A percentile compares a stretch with the other conserved stretches of the same genome.
These are phyloP conservation scores for Psittacula echo DNA, from an alignment of 2,797 vertebrate species.

Conservation along the genomic window DNA sequence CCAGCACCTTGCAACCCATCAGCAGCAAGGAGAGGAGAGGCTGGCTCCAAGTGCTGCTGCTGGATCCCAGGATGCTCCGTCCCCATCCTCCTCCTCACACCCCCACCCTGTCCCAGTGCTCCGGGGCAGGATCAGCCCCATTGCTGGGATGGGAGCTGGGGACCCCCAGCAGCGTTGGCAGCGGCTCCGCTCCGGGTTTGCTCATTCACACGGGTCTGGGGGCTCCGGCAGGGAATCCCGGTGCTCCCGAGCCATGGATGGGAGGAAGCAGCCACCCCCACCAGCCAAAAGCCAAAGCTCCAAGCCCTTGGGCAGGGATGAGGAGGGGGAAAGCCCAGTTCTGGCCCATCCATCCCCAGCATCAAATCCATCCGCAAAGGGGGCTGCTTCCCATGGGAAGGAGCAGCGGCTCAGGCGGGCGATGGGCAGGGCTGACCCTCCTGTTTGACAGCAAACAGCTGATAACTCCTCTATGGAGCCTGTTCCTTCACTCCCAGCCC, in stretches of 20 bases:
- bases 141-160: neutral
- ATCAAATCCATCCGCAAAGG: neutral
- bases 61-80: neutral
- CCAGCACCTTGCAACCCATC: neutral
- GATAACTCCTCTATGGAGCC: neutral
- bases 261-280: neutral
- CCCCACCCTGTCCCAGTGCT: neutral
- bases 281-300: neutral
- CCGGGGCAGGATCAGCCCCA: neutral
- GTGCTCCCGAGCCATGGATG: neutral
- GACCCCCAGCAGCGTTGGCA: neutral
- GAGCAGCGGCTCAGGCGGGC: neutral
- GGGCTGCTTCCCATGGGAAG: accelerated
- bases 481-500: slow-evolving; percentile 45
- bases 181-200: neutral
- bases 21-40: neutral
- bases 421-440: neutral
- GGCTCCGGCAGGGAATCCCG: neutral
- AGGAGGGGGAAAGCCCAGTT: neutral
- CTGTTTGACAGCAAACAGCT: neutral
- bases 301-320: accelerated
- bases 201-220: too few relatives aligned
- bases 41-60: too few relatives aligned
- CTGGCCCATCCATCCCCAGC: neutral
- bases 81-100: neutral